Conservation (phyloP, 2,888 invertebrate genomes). For the Oscheius sp. region DNA sequence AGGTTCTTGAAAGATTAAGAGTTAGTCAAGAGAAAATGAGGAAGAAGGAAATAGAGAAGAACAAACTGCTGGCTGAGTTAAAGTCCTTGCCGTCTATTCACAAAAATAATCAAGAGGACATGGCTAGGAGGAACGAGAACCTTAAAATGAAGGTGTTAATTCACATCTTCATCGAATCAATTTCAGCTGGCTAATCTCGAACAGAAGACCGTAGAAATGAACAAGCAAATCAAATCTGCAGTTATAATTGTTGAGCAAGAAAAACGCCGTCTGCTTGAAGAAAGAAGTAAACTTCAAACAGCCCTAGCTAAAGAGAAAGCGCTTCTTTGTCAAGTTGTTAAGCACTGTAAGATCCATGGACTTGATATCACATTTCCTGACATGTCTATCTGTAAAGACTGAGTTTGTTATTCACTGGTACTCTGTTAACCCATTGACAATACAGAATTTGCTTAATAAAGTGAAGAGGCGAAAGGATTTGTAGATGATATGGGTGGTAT, state of each 20-base stretch:
- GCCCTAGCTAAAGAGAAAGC: slow-evolving; percentile 5
- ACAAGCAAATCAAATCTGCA: not conserved
- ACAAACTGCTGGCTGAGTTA: not conserved
- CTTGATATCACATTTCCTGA: not conserved
- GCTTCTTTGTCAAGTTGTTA: slow-evolving; percentile 11
- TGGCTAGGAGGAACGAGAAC: not conserved
- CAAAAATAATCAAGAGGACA: not conserved
- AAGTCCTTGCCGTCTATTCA: not conserved
- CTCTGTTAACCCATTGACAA: not conserved
- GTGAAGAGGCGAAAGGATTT: slow-evolving; percentile 24
- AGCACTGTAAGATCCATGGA: slow-evolving; percentile 15
- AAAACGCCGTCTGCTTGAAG: not conserved
- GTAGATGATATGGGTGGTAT: slow-evolving; percentile 21
- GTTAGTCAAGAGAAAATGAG: not conserved
- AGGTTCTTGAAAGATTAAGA: not conserved
- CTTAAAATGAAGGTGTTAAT: not conserved
- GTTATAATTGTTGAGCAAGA: not conserved
- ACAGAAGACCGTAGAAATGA: not conserved
- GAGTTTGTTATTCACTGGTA: not conserved
- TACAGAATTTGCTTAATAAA: not conserved
- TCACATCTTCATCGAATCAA: not conserved
- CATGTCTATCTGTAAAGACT: slow-evolving; percentile 1
- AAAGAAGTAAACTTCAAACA: not conserved
- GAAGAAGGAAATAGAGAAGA: not conserved
- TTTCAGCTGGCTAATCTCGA: slow-evolving; percentile 11